Base-by-base conservation (phyloP, 2,113 vertebrate species). In the Dromas ardeola region DNA sequence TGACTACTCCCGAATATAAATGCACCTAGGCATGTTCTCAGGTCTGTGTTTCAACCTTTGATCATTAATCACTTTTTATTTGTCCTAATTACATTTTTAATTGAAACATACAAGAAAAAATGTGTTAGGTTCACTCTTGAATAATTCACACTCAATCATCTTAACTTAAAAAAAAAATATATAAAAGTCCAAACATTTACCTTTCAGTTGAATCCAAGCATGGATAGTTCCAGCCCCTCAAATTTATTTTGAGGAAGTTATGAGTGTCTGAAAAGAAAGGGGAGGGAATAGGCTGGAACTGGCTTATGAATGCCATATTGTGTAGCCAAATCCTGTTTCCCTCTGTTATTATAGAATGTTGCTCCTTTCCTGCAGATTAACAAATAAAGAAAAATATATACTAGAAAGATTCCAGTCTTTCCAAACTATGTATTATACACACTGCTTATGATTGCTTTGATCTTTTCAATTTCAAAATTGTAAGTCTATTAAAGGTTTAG, bases 401-500 rank as follows among this genome's bases (percentile, higher is more conserved):
- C 93, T 43, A 91, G 91, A 94, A 89, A 84, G 58, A 95, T 93
- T 85, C 70, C 40, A 95, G 91, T 84, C 56, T 85, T 95, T 89
- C 91, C 81, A 94, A 97, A 95, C 91, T 91, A 70, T 27, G 34
- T 80, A 89, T 95, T 95, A 95, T 80, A 73, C 66, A 80, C 93
- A 91, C 53, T 94, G 78, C 53, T 96, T 92, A 95, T 30, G 70
- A 80, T 88, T 93, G 81, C 95, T 97, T 97, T 97, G 97, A 97
- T 96, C 94, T 97, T 97, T 97, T 96, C 93, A 94, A 85, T 96
- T 96, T 93, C 70, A 82, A 69, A 82, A 90, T 94, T 95, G 73
- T 97, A 97, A 96, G 94, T 96, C 97, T 96, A 96, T 97, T 97
- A 97, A 97, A 96, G 94, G 88, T 97, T 97, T 97, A 97, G 80